These are phyloP conservation scores for Drosophila nigrodunni DNA, from an alignment of 1,140 invertebrate species.

Conservation along the genomic window DNA sequence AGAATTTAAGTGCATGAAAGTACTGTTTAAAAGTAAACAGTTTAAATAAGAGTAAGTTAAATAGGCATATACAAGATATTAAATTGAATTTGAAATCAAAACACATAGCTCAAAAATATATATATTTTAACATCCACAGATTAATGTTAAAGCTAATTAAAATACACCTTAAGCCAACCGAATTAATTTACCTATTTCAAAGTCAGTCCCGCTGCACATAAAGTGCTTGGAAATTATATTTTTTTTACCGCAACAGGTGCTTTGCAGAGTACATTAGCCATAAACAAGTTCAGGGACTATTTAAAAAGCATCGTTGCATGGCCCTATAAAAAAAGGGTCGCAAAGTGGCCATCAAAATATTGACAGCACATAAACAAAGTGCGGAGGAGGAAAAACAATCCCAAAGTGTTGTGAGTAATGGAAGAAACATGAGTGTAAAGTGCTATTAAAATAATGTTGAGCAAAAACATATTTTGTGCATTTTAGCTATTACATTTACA, in stretches of 20 bases:
- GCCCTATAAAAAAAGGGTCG: conserved; percentile 58
- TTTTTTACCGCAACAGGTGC: neutral
- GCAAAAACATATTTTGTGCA: conserved; percentile 67
- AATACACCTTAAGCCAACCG: neutral
- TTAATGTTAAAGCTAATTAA: neutral
- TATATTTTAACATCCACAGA: too few relatives aligned
- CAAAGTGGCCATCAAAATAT: conserved; percentile 77
- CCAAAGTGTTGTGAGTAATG: neutral
- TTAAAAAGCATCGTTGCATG: conserved; percentile 60
- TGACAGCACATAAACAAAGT: conserved; percentile 52
- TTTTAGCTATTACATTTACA: conserved; percentile 54
- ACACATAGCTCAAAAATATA: too few relatives aligned
- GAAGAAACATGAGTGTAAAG: conserved; percentile 27
- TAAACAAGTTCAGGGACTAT: conserved; percentile 61
- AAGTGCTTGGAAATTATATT: conserved; percentile 2
- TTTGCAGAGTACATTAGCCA: neutral
- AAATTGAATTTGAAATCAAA: too few relatives aligned
- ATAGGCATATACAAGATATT: too few relatives aligned
- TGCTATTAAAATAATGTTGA: conserved; percentile 73
- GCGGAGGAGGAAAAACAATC: neutral
- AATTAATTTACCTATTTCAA: neutral
- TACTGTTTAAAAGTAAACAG: neutral
- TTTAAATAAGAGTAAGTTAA: too few relatives aligned
- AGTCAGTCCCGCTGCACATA: neutral
- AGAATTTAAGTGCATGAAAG: neutral